Evolutionary conservation across 2,888 invertebrate species (phyloP).

Genomic region (Epiblema foenella): DNA sequence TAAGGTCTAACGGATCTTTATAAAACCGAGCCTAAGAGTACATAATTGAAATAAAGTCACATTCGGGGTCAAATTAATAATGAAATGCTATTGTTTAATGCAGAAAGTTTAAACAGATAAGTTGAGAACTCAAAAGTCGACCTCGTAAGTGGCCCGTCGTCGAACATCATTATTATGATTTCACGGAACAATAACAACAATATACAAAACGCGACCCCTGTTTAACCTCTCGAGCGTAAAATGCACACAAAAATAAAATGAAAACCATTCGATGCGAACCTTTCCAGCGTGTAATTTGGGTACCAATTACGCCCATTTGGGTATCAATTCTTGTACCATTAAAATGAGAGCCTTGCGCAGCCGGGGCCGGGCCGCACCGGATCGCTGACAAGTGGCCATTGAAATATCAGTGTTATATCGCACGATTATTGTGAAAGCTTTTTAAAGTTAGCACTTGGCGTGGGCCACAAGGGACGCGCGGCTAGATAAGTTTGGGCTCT

Average conservation of each 20-base stretch:
- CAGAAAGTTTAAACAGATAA: no score
- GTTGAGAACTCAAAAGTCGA: no score
- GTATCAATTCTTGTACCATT: constrained; percentile 18
- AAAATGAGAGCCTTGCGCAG: constrained; percentile 3
- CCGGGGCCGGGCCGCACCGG: constrained; percentile 7
- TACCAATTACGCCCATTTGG: constrained; percentile 25
- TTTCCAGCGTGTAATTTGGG: constrained; percentile 19
- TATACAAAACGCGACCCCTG: constrained; percentile 1
- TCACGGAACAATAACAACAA: not conserved
- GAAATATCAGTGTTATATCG: constrained; percentile 28
- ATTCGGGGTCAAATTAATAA: no score
- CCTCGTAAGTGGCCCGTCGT: no score
- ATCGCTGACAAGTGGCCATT: constrained; percentile 20
- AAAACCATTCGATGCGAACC: constrained; percentile 23
- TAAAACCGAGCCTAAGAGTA: no score
- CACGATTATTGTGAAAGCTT: constrained; percentile 31
- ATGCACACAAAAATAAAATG: constrained; percentile 20
- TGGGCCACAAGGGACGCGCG: not conserved
- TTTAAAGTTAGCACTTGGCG: constrained; percentile 12
- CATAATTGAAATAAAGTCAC: no score
- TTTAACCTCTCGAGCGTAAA: constrained; percentile 1
- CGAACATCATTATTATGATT: no score
- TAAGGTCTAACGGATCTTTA: no score
- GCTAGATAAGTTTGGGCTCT: not conserved
- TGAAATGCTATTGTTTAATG: no score